phyloP scores from a whole-genome alignment of 2,113 vertebrate genomes.

The Tetraodon nigroviridis region DNA sequence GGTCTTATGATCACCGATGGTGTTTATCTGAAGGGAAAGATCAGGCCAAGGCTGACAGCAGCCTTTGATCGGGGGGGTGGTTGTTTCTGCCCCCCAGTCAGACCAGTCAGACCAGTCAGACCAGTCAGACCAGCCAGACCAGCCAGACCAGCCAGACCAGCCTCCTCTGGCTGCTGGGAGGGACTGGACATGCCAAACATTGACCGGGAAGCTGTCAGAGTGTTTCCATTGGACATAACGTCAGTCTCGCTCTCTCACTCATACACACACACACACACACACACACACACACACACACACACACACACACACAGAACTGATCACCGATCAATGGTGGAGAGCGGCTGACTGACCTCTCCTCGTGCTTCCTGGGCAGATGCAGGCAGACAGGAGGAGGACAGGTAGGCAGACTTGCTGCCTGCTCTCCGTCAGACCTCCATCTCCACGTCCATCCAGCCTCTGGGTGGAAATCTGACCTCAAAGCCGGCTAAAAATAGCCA shows the following conservation, averaged over 20 bases:
- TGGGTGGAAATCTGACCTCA: constrained; percentile 38
- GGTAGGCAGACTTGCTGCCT: constrained; percentile 4
- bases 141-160: background rate
- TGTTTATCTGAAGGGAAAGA: no score
- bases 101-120: no score
- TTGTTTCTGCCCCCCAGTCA: no score
- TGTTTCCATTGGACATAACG: constrained; percentile 54
- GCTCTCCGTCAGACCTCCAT: constrained; percentile 17
- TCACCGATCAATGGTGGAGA: constrained; percentile 41
- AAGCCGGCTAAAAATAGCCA: constrained; percentile 49
- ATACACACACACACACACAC: constrained; percentile 11
- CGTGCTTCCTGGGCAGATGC: background rate
- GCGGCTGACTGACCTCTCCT: constrained; percentile 10
- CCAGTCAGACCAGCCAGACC: no score
- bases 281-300: background rate
- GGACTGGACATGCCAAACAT: constrained; percentile 15
- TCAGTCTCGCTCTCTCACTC: constrained; percentile 11
- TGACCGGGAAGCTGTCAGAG: constrained; percentile 31
- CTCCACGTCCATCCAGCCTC: constrained; percentile 5
- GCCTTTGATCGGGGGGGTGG: no score
- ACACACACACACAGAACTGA: background rate
- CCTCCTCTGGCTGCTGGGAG: constrained; percentile 3
- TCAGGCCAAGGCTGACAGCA: no score
- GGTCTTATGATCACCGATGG: no score
- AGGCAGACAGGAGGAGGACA: constrained; percentile 6